Base-by-base conservation (phyloP, 2,888 invertebrate genomes). In the Erebia epiphron region DNA sequence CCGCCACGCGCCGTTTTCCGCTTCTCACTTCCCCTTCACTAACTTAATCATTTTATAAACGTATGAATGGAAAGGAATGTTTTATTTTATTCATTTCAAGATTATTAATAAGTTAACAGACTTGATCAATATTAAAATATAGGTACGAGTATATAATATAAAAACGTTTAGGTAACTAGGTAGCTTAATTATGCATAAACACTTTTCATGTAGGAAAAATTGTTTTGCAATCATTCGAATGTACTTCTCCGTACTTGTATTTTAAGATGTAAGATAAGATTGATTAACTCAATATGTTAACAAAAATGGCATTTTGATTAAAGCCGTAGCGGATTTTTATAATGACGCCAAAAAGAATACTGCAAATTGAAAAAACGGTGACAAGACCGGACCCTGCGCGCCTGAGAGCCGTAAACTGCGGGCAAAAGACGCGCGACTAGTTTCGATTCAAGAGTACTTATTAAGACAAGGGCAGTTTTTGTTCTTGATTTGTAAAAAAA, bases 401-500 rank as follows among this genome's bases (percentile, higher is more conserved):
- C 75, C 69, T 71, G 69, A 69, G 70, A 72, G 73, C 72, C 73
- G 79, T 76, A 78, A 74, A 79, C 76, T 79, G 77, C 78, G 77
- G 79, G 76, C 77, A 75, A 78, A 73, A 79, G 83, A 76, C 86
- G 82, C 82, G 86, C 88, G 90, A 90, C 91, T 81, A 84, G 91
- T 87, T 89, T 83, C 84, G 83, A 87, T 86, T 79, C 86, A 81
- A 83, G 81, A 85, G 84, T 91, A 89, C 92, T 91, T 91, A 92
- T 92, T 92, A 91, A 92, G 91, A 89, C 91, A 85, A 86, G 89
- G 86, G 90, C 91, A 90, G 90, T 92, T 92, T 92, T 92, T 92
- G 89, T 90, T 90, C 90, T 92, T 92, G 90, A 92, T 92, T 92
- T 92, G 90, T 88, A 88, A 91, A 91, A 91, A 61, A 89, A 86